Evolutionary conservation across 2,888 invertebrate genomes (phyloP).

Genomic region (Plebejus melissa): DNA sequence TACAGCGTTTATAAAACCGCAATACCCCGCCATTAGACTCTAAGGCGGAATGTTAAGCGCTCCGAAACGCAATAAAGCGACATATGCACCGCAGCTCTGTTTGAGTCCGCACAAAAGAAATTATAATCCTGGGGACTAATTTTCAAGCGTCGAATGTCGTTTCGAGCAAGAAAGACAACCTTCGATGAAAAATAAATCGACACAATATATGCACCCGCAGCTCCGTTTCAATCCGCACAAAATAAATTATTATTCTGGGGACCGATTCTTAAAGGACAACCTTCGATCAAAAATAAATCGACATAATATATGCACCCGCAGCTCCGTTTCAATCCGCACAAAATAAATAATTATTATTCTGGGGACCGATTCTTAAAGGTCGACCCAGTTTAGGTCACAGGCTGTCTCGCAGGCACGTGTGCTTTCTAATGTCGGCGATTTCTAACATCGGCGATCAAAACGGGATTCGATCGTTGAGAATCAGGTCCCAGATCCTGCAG

Average conservation of each 20-base stretch:
- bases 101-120: slow-evolving; percentile 37
- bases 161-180: no score
- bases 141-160: no score
- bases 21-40: slow-evolving; percentile 59
- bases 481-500: background rate
- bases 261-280: no score
- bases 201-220: slow-evolving; percentile 46
- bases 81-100: slow-evolving; percentile 49
- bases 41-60: slow-evolving; percentile 57
- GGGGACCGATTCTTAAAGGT: no score
- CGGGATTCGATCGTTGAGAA: background rate
- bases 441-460: no score
- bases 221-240: slow-evolving; percentile 38
- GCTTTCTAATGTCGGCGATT: no score
- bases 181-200: slow-evolving; percentile 48
- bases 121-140: slow-evolving; percentile 27
- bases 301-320: slow-evolving; percentile 51
- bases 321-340: slow-evolving; percentile 38
- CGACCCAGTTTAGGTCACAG: no score
- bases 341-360: slow-evolving; percentile 35
- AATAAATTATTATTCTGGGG: slow-evolving; percentile 29
- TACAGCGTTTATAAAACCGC: slow-evolving; percentile 65
- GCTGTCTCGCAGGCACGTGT: no score
- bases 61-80: slow-evolving; percentile 60
- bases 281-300: slow-evolving; percentile 47